A percentile compares a stretch with the other conserved stretches of the same genome.
phyloP scores from a whole-genome alignment of 2,888 invertebrate species.

The Agrotis puta region DNA sequence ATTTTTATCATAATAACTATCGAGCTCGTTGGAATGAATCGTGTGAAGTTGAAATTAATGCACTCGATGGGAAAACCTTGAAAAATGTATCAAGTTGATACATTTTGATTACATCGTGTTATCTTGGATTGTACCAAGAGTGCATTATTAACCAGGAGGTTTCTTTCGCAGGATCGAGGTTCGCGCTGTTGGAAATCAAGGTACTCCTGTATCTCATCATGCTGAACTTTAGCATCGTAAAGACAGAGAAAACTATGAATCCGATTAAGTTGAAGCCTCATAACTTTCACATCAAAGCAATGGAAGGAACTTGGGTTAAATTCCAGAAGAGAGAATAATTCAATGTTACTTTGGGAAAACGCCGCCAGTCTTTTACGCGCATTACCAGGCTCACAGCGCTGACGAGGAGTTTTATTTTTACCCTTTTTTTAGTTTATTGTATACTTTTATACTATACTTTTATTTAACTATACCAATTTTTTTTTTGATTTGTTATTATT shows the following conservation, averaged over 20 bases:
- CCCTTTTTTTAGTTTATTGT: too few species aligned
- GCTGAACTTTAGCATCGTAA: constrained; percentile 78
- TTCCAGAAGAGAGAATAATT: constrained; percentile 32
- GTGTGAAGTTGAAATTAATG: too few species aligned
- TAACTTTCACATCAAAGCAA: constrained; percentile 70
- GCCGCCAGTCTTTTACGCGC: too few species aligned
- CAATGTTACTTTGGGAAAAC: not conserved
- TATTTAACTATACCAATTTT: too few species aligned
- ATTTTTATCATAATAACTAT: too few species aligned
- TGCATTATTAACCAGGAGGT: not conserved
- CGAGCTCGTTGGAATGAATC: too few species aligned
- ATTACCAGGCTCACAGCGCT: too few species aligned
- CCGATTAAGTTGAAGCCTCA: constrained; percentile 76
- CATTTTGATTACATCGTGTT: not conserved
- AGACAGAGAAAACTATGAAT: constrained; percentile 78
- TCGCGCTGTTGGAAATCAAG: constrained; percentile 84
- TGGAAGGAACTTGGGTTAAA: constrained; percentile 30
- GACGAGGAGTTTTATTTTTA: too few species aligned
- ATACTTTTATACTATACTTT: too few species aligned
- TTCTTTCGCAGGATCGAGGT: constrained; percentile 75
- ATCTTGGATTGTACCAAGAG: not conserved
- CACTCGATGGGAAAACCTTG: too few species aligned
- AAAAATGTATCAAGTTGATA: too few species aligned
- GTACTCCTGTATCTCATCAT: constrained; percentile 78
- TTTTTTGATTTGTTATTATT: not conserved